phyloP scores from a whole-genome alignment of 2,797 vertebrate genomes.

The Linurgus olivaceus region DNA sequence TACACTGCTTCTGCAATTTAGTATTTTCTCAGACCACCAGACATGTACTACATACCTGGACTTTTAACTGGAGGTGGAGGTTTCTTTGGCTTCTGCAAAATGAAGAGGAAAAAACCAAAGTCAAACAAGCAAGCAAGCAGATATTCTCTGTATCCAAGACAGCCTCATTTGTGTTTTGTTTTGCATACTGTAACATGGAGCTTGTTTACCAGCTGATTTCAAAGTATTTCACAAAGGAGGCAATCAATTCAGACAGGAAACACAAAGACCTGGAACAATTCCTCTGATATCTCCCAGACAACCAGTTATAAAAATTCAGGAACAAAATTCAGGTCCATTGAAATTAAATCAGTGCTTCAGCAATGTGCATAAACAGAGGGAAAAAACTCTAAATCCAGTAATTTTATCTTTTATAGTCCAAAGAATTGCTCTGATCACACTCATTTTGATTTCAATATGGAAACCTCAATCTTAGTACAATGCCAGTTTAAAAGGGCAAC shows the following conservation, averaged over 20 bases:
- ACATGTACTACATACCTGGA: slow-evolving; percentile 76
- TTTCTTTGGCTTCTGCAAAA: slow-evolving; percentile 91
- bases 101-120: background rate
- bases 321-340: background rate
- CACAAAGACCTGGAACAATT: background rate
- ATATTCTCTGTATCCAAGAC: background rate
- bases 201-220: background rate
- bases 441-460: background rate
- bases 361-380: background rate
- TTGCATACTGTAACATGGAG: background rate
- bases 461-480: background rate
- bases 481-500: background rate
- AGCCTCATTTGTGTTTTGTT: background rate
- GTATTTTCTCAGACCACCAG: background rate
- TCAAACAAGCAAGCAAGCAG: background rate
- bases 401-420: background rate
- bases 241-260: background rate
- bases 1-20: background rate
- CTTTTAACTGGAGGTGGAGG: slow-evolving; percentile 88
- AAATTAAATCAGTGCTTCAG: background rate
- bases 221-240: background rate
- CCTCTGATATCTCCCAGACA: background rate
- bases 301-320: background rate
- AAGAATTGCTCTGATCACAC: background rate
- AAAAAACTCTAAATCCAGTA: background rate